Conservation (phyloP, 2,888 invertebrate species). For the Drosophila prolongata region DNA sequence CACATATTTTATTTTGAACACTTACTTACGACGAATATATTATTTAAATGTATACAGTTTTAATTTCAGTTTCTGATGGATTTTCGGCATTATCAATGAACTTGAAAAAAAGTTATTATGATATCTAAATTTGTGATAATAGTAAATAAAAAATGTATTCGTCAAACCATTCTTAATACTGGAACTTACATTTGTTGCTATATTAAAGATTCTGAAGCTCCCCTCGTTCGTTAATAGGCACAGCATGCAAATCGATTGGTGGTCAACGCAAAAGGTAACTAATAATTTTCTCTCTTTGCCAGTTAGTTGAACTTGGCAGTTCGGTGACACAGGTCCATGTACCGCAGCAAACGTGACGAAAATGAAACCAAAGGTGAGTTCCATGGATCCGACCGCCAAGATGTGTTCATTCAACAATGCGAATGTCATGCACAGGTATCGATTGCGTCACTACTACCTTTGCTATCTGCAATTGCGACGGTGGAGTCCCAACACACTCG, state of each 20-base stretch:
- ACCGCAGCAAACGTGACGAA: constrained; percentile 38
- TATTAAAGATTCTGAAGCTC: background rate
- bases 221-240: constrained; percentile 4
- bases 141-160: too few species aligned
- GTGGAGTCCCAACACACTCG: background rate
- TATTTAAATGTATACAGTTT: too few species aligned
- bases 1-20: too few species aligned
- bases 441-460: background rate
- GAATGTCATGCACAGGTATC: constrained; percentile 11
- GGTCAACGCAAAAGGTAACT: background rate
- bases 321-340: constrained; percentile 16
- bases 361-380: constrained; percentile 42
- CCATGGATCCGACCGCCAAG: background rate
- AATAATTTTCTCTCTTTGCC: constrained; percentile 1
- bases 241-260: constrained; percentile 56
- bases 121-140: too few species aligned
- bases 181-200: too few species aligned
- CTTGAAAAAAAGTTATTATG: too few species aligned
- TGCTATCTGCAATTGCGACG: constrained; percentile 11
- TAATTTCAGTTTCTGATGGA: too few species aligned
- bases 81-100: too few species aligned
- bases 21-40: too few species aligned
- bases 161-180: too few species aligned
- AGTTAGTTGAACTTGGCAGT: constrained; percentile 41
- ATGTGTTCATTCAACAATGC: constrained; percentile 9